Evolutionary conservation across 2,797 vertebrate species (phyloP).

Genomic region (Sparidentex hasta): DNA sequence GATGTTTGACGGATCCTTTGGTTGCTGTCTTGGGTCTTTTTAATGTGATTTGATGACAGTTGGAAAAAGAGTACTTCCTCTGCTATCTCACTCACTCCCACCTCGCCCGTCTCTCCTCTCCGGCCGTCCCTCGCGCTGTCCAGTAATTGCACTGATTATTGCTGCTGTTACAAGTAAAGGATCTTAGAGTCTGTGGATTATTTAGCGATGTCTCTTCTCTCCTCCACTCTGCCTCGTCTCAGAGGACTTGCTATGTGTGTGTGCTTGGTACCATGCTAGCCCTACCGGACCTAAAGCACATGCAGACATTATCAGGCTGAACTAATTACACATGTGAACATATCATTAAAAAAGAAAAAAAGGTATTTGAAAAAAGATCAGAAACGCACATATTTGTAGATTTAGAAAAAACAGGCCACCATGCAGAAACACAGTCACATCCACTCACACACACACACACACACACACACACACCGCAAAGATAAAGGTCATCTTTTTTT

Average conservation of each 20-base stretch:
- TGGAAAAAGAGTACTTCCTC: background rate
- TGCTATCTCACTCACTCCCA: constrained; percentile 9
- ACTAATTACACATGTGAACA: background rate
- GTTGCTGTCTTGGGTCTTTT: background rate
- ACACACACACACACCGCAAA: constrained; percentile 8
- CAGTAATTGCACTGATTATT: constrained; percentile 55
- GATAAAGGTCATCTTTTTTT: constrained; percentile 54
- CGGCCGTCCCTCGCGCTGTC: constrained; percentile 23
- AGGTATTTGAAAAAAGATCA: background rate
- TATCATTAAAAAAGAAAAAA: background rate
- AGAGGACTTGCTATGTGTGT: constrained; percentile 18
- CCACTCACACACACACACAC: background rate
- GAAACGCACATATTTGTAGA: background rate
- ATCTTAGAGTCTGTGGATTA: constrained; percentile 59
- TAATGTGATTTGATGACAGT: background rate
- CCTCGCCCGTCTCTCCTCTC: constrained; percentile 8
- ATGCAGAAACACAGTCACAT: background rate
- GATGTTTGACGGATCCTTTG: background rate
- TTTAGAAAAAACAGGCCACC: background rate
- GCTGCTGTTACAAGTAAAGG: constrained; percentile 54
- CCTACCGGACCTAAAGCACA: background rate
- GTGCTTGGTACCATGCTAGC: background rate
- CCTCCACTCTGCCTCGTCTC: constrained; percentile 18
- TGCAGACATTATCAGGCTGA: background rate
- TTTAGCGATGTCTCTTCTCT: constrained; percentile 34